These are phyloP conservation scores for Hypsibius dujardini DNA, from an alignment of 1,140 invertebrate genomes.

Conservation along the genomic window DNA sequence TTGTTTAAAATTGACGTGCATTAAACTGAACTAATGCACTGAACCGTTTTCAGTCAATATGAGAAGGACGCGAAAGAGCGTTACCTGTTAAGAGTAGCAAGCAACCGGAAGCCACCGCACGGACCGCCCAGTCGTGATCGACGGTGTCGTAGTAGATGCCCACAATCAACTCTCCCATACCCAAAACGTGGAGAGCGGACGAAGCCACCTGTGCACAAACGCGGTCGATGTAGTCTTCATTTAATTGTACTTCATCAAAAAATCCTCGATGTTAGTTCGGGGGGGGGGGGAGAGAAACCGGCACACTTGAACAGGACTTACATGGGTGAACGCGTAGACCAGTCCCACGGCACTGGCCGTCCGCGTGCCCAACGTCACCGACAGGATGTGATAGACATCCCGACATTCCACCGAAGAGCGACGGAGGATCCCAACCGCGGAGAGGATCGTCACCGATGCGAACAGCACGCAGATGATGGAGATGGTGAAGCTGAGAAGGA, in stretches of 20 bases:
- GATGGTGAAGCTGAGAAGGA: no score
- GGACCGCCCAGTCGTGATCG: neutral
- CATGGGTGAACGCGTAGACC: neutral
- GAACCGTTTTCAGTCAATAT: neutral
- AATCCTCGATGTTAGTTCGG: neutral
- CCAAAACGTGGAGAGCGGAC: neutral
- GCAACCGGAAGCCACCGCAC: neutral
- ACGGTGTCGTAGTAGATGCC: neutral
- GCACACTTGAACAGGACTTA: neutral
- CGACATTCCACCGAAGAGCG: neutral
- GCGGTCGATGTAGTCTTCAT: no score
- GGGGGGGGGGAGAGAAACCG: neutral
- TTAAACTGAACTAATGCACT: no score
- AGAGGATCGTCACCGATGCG: no score
- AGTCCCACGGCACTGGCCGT: neutral
- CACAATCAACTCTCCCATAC: conserved; percentile 1
- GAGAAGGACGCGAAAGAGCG: neutral
- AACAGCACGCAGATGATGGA: no score
- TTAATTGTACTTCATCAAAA: neutral
- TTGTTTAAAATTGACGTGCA: no score
- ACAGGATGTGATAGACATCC: conserved; percentile 5
- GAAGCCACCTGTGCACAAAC: neutral
- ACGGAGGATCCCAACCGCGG: neutral
- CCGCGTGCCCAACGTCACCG: neutral
- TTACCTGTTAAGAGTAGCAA: neutral